These are phyloP conservation scores for Vireo altiloquus DNA, from an alignment of 2,113 vertebrate genomes.

Conservation along the genomic window DNA sequence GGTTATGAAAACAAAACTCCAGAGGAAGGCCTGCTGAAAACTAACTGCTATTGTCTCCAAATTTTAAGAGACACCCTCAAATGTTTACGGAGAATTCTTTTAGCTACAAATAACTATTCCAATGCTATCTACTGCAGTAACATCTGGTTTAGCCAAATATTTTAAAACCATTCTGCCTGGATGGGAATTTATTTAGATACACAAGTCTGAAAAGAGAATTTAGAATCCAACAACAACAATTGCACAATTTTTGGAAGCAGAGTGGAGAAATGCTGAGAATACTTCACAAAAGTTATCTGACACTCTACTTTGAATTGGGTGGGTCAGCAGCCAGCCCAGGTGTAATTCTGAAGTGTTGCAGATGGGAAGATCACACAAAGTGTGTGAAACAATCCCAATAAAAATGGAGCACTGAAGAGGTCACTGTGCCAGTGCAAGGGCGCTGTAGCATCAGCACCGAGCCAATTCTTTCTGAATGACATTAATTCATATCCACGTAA, in stretches of 20 bases:
- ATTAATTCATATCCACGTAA: neutral
- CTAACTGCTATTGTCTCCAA: neutral
- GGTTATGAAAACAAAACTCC: neutral
- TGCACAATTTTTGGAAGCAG: neutral
- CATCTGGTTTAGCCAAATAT: neutral
- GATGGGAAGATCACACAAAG: neutral
- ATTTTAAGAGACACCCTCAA: neutral
- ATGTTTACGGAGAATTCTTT: neutral
- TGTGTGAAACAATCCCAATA: neutral
- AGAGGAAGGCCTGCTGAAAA: neutral
- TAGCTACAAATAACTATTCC: neutral
- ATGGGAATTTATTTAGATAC: neutral
- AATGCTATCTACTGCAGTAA: neutral
- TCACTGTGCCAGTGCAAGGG: neutral
- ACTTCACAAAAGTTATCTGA: neutral
- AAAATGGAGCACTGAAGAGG: neutral
- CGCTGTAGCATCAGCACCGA: neutral
- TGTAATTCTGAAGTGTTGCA: neutral
- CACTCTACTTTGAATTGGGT: neutral
- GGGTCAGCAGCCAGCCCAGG: neutral
- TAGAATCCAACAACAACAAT: neutral
- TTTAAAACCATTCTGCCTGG: neutral
- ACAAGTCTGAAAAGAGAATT: neutral
- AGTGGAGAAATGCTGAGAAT: neutral
- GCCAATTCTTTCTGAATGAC: neutral